Percentiles rank a stretch among this genome's conserved stretches.
These are phyloP conservation scores for Isurus oxyrinchus DNA, from an alignment of 2,113 vertebrate genomes.

Conservation along the genomic window DNA sequence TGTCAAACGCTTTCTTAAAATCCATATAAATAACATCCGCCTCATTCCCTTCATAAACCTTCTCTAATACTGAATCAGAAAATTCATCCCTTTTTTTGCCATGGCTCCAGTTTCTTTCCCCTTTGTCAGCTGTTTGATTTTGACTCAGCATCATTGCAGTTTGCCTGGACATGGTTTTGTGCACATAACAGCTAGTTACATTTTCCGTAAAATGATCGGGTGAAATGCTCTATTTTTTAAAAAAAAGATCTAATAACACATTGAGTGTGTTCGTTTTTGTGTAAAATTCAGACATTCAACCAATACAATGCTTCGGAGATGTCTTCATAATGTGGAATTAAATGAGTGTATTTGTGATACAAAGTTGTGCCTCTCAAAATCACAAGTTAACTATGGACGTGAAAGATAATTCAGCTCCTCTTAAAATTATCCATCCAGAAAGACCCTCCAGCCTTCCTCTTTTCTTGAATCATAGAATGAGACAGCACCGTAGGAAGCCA, in stretches of 20 bases:
- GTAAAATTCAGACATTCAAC: background rate
- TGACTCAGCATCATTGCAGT: background rate
- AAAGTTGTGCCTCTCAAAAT: background rate
- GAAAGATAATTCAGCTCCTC: background rate
- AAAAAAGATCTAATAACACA: background rate
- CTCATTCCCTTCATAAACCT: too few relatives aligned
- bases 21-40: too few relatives aligned
- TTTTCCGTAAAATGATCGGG: background rate
- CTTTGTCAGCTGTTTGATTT: background rate
- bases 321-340: background rate
- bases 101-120: background rate
- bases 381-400: background rate
- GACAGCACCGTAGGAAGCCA: background rate
- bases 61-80: too few relatives aligned
- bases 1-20: too few relatives aligned
- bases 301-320: background rate
- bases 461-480: background rate
- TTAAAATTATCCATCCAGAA: background rate
- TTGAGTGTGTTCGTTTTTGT: background rate
- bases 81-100: background rate
- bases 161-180: background rate
- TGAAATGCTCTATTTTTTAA: background rate
- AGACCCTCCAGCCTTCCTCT: background rate
- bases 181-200: background rate
- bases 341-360: background rate